Evolutionary conservation across 2,888 invertebrate genomes (phyloP).

Genomic region (Spodoptera picta): DNA sequence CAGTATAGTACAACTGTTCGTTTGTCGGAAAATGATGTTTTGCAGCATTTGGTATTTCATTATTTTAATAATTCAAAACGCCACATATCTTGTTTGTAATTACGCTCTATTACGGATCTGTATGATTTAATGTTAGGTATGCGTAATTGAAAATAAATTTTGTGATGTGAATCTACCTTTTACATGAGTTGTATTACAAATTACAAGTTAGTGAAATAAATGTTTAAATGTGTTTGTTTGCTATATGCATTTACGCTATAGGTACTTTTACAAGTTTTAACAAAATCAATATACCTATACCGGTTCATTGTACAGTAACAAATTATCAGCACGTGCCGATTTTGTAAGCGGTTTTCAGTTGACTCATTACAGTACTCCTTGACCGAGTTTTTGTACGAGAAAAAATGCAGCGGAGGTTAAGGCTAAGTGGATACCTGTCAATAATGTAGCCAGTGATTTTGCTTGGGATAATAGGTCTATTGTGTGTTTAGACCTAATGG

Average conservation of each 20-base stretch:
- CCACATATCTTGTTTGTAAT: too few relatives aligned
- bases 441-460: conserved; percentile 15
- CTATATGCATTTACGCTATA: too few relatives aligned
- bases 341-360: conserved; percentile 39
- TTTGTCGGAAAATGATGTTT: conserved; percentile 1
- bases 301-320: conserved; percentile 2
- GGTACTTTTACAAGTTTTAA: conserved; percentile 11
- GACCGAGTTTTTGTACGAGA: conserved; percentile 38
- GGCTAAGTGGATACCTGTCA: conserved; percentile 16
- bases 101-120: too few relatives aligned
- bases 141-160: too few relatives aligned
- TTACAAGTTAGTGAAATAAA: too few relatives aligned
- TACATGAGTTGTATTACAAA: too few relatives aligned
- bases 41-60: conserved; percentile 16
- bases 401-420: conserved; percentile 43
- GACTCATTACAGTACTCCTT: conserved; percentile 46
- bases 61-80: conserved; percentile 1
- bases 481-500: conserved; percentile 8
- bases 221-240: too few relatives aligned
- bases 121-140: too few relatives aligned
- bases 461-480: conserved; percentile 26
- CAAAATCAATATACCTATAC: neutral
- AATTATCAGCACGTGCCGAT: conserved; percentile 10
- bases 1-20: conserved; percentile 12
- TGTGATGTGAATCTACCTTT: too few relatives aligned